These are phyloP conservation scores for Folsomia candida DNA, from an alignment of 2,888 invertebrate species.

Conservation along the genomic window DNA sequence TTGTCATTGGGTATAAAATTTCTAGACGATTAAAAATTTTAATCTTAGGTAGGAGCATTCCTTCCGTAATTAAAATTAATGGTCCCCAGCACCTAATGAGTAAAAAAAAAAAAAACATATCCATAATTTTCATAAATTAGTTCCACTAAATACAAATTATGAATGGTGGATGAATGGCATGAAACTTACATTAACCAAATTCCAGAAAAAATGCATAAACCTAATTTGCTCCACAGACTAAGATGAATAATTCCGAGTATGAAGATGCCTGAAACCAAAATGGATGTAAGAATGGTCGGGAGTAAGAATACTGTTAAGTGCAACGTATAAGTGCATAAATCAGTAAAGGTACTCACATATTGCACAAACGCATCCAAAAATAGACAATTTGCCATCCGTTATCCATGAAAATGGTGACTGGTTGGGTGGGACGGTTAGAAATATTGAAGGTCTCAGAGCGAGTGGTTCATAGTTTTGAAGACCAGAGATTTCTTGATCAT, in stretches of 20 bases:
- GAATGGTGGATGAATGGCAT: background rate
- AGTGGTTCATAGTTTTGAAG: no score
- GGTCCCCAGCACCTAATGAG: background rate
- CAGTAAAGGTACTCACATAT: no score
- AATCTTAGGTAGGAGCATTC: background rate
- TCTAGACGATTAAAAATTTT: background rate
- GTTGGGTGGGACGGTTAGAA: background rate
- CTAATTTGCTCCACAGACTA: background rate
- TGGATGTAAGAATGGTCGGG: no score
- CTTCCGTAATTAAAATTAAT: background rate
- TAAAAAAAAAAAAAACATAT: background rate
- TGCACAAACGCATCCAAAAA: background rate
- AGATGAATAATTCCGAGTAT: background rate
- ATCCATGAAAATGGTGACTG: background rate
- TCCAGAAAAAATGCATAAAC: background rate
- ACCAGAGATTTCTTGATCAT: no score
- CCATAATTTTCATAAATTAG: background rate
- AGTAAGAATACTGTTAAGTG: no score
- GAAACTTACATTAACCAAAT: background rate
- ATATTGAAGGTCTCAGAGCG: background rate
- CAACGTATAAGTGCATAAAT: no score
- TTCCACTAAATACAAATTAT: no score
- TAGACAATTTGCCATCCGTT: background rate
- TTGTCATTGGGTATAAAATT: background rate
- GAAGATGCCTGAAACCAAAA: background rate